Evolutionary conservation across 2,888 invertebrate species (phyloP).

Genomic region (Acheta domesticus): DNA sequence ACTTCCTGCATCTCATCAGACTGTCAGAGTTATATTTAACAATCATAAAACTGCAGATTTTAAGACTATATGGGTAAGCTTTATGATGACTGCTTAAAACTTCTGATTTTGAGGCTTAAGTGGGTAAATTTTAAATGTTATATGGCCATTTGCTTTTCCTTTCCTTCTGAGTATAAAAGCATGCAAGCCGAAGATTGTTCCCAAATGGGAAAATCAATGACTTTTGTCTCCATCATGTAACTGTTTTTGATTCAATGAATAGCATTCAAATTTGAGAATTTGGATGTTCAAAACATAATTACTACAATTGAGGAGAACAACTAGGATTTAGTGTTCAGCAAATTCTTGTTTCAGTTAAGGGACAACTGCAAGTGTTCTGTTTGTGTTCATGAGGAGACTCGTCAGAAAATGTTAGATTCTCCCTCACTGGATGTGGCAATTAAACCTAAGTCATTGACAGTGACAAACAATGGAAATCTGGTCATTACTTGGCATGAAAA

Average conservation of each 20-base stretch:
- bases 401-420: slow-evolving; percentile 42
- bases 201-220: slow-evolving; percentile 3
- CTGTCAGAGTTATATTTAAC: slow-evolving; percentile 42
- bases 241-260: background rate
- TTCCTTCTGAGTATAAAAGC: no score
- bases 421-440: slow-evolving; percentile 41
- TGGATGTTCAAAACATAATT: background rate
- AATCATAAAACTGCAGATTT: slow-evolving; percentile 41
- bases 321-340: slow-evolving; percentile 22
- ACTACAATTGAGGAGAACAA: background rate
- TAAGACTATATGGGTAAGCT: slow-evolving; percentile 43
- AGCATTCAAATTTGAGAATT: background rate
- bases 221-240: background rate
- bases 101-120: background rate
- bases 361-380: slow-evolving; percentile 42
- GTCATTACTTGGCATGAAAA: slow-evolving; percentile 41
- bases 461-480: slow-evolving; percentile 41
- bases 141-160: no score
- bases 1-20: slow-evolving; percentile 38
- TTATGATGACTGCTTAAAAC: no score
- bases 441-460: slow-evolving; percentile 40
- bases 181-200: background rate
- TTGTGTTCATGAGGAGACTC: slow-evolving; percentile 41
- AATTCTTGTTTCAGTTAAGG: slow-evolving; percentile 39
- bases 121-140: background rate